Evolutionary conservation across 2,888 invertebrate species (phyloP).

Genomic region (Entomobrya multifasciata): DNA sequence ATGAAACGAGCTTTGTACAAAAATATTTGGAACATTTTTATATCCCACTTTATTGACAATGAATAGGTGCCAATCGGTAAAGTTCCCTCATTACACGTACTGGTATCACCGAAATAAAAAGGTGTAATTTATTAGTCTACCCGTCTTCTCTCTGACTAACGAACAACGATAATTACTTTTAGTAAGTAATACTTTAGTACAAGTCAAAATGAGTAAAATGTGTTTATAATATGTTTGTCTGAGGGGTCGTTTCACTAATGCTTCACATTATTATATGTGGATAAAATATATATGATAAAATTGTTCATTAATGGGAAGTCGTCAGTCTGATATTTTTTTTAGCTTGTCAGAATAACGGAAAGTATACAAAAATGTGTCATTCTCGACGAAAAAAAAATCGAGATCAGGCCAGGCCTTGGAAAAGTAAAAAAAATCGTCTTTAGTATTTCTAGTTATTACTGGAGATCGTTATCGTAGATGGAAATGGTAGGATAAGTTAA

Average conservation of each 20-base stretch:
- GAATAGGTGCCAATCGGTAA: slow-evolving; percentile 34
- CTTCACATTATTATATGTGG: slow-evolving; percentile 15
- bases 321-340: slow-evolving; percentile 44
- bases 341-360: slow-evolving; percentile 65
- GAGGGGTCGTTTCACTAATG: slow-evolving; percentile 19
- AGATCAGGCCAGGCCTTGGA: slow-evolving; percentile 13
- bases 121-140: slow-evolving; percentile 27
- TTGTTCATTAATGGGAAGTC: slow-evolving; percentile 49
- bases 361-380: slow-evolving; percentile 59
- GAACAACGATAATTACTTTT: background rate
- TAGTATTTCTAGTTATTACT: too few species aligned
- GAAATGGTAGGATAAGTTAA: background rate
- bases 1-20: too few species aligned
- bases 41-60: slow-evolving; percentile 23
- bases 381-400: slow-evolving; percentile 16
- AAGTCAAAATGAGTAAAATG: background rate
- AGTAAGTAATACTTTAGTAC: background rate
- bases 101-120: background rate
- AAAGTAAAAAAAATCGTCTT: too few species aligned
- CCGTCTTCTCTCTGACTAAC: too few species aligned
- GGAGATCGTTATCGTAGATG: too few species aligned
- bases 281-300: slow-evolving; percentile 29
- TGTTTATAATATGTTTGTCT: slow-evolving; percentile 33
- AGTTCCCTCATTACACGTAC: slow-evolving; percentile 19
- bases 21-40: slow-evolving; percentile 22